These are phyloP conservation scores for Coryphaenoides rupestris DNA, from an alignment of 2,113 vertebrate species.

Conservation along the genomic window DNA sequence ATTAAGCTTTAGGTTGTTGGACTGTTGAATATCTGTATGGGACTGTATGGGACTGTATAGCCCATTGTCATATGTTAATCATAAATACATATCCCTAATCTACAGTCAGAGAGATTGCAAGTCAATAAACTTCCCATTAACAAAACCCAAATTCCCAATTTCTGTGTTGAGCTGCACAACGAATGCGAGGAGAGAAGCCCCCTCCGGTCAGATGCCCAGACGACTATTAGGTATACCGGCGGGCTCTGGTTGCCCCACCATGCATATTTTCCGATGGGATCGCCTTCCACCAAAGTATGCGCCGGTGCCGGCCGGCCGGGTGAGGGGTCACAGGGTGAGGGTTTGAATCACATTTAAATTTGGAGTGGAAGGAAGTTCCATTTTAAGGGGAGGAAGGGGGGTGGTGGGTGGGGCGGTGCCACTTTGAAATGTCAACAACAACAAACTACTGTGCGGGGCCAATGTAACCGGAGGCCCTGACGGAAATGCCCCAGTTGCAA, in stretches of 20 bases:
- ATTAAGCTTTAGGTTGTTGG: too few species aligned
- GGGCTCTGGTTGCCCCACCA: constrained; percentile 22
- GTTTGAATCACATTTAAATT: constrained; percentile 36
- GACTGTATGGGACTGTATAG: too few species aligned
- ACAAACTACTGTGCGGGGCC: constrained; percentile 32
- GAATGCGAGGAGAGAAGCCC: constrained; percentile 9
- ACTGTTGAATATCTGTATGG: too few species aligned
- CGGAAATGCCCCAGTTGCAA: constrained; percentile 34
- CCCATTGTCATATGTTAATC: too few species aligned
- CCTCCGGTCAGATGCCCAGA: too few species aligned
- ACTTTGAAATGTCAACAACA: constrained; percentile 31
- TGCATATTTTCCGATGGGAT: background rate
- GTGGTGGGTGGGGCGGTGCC: background rate
- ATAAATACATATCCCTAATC: too few species aligned
- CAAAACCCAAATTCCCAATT: too few species aligned
- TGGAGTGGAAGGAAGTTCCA: constrained; percentile 27
- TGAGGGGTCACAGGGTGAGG: background rate
- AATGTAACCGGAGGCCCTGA: constrained; percentile 39
- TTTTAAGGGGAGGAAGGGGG: constrained; percentile 21
- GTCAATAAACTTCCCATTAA: too few species aligned
- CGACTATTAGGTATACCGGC: too few species aligned
- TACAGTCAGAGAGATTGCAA: too few species aligned
- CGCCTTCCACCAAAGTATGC: background rate
- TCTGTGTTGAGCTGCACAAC: too few species aligned
- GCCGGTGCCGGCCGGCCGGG: constrained; percentile 9